Percentiles rank a stretch among this genome's conserved stretches.
Evolutionary conservation across 2,888 invertebrate genomes (phyloP).

Genomic region (Clepsis dumicolana): DNA sequence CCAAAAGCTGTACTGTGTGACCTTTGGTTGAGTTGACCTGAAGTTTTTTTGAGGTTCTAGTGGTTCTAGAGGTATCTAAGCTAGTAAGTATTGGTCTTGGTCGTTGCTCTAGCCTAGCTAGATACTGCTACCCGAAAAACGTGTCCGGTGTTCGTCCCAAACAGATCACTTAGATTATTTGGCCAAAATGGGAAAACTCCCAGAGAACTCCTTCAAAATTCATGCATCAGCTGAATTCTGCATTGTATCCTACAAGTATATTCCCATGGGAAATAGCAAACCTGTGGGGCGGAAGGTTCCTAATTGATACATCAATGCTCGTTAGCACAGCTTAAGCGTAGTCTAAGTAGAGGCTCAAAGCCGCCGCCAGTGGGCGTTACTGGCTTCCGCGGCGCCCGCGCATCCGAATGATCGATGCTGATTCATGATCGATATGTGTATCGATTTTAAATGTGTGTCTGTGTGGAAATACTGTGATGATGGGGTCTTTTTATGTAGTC

Average conservation of each 20-base stretch:
- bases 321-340: slow-evolving; percentile 6
- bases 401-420: slow-evolving; percentile 5
- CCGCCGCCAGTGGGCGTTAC: slow-evolving; percentile 14
- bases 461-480: too few species aligned
- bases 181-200: too few species aligned
- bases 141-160: too few species aligned
- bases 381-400: slow-evolving; percentile 22
- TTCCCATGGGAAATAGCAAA: not conserved
- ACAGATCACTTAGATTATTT: too few species aligned
- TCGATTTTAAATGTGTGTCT: not conserved
- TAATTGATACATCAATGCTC: slow-evolving; percentile 16
- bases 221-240: too few species aligned
- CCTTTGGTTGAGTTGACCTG: not conserved
- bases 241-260: not conserved
- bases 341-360: slow-evolving; percentile 11
- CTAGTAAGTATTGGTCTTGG: too few species aligned
- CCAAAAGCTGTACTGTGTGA: not conserved
- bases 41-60: too few species aligned
- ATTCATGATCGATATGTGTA: slow-evolving; percentile 17
- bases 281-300: not conserved
- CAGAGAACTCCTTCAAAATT: too few species aligned
- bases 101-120: too few species aligned
- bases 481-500: too few species aligned
- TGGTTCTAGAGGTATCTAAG: too few species aligned
- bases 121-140: too few species aligned